Conservation (phyloP, 2,888 invertebrate species). For the Mimachlamys varia region DNA sequence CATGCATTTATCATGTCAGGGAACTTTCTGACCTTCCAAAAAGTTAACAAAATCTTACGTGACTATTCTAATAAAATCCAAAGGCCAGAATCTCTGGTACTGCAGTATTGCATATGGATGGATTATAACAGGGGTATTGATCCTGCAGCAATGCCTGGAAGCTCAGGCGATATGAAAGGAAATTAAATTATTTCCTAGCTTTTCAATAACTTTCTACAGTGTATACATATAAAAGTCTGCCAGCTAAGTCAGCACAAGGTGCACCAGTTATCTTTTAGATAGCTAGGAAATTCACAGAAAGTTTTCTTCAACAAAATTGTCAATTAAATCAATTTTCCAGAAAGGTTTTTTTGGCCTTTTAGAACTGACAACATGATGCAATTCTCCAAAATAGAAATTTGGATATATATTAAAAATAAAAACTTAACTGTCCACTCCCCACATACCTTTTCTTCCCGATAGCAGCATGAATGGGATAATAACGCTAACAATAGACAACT, state of each 20-base stretch:
- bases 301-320: no score
- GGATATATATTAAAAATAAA: no score
- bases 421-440: no score
- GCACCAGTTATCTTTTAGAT: no score
- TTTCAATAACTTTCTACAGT: conserved; percentile 15
- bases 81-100: neutral
- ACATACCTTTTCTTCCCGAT: no score
- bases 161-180: neutral
- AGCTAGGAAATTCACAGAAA: no score
- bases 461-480: no score
- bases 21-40: neutral
- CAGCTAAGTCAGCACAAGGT: neutral
- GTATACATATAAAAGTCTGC: neutral
- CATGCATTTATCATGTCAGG: neutral
- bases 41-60: neutral
- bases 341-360: no score
- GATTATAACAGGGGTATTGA: neutral
- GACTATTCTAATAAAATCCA: neutral
- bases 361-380: neutral
- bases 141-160: conserved; percentile 4
- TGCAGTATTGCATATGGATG: neutral
- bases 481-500: no score
- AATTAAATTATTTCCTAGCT: conserved; percentile 7
- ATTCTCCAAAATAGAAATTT: neutral
- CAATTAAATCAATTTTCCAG: no score